A percentile compares a stretch with the other conserved stretches of the same genome.
Conservation (phyloP, 1,140 invertebrate species). For the Antheraea mylitta region DNA sequence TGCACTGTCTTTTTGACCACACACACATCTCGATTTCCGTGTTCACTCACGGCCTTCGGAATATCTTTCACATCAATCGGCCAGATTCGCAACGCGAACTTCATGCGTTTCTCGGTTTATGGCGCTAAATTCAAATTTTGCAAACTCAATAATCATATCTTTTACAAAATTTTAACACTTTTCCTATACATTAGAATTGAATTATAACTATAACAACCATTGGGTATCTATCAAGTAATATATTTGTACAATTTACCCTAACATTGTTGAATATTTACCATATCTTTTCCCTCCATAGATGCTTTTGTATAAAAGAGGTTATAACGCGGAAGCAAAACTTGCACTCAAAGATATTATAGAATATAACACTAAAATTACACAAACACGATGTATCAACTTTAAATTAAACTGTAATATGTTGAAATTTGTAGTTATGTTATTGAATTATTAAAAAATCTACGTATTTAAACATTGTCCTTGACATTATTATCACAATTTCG, state of each 20-base stretch:
- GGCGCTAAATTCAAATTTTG: conserved; percentile 75
- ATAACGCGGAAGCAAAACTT: conserved; percentile 41
- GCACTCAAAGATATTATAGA: conserved; percentile 10
- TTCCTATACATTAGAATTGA: not conserved
- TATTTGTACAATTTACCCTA: not conserved
- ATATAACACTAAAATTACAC: not conserved
- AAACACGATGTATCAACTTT: not conserved
- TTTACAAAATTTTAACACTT: not conserved
- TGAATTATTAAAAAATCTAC: conserved; percentile 15
- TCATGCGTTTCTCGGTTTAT: conserved; percentile 62
- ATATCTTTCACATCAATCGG: conserved; percentile 79
- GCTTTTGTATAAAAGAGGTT: conserved; percentile 47
- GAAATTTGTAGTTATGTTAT: conserved; percentile 3
- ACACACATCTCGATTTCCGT: conserved; percentile 80
- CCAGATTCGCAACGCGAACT: conserved; percentile 78
- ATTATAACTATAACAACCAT: not conserved
- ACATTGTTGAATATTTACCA: conserved; percentile 18
- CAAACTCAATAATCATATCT: conserved; percentile 19
- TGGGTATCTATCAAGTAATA: not conserved
- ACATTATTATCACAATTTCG: conserved; percentile 68
- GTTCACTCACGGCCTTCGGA: conserved; percentile 79
- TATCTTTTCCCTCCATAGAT: conserved; percentile 35
- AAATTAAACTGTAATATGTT: not conserved
- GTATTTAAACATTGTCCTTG: conserved; percentile 61
- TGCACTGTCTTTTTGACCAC: conserved; percentile 80